Conservation (phyloP, 2,888 invertebrate genomes). For the Acleris holmiana region DNA sequence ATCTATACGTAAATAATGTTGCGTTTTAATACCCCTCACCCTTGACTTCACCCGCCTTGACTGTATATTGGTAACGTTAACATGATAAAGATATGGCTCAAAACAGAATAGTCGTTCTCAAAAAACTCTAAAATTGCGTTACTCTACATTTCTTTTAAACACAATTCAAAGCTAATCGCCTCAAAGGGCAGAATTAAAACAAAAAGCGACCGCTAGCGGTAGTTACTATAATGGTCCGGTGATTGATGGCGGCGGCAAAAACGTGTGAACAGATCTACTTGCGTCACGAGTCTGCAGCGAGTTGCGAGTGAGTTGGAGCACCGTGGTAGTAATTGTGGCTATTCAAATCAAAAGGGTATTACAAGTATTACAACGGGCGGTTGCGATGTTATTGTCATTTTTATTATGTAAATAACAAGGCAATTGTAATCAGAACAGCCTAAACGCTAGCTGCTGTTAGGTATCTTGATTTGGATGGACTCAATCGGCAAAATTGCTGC, state of each 20-base stretch:
- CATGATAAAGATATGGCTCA: not conserved
- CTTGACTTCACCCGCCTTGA: too few species aligned
- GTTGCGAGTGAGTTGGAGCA: constrained; percentile 22
- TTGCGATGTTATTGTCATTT: too few species aligned
- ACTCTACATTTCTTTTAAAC: constrained; percentile 13
- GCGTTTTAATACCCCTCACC: too few species aligned
- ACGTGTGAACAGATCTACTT: constrained; percentile 59
- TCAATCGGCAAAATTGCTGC: not conserved
- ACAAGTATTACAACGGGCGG: too few species aligned
- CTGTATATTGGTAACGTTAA: too few species aligned
- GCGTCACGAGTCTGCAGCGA: constrained; percentile 41
- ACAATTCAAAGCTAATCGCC: constrained; percentile 16
- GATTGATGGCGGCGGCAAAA: constrained; percentile 52
- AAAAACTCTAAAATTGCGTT: constrained; percentile 6
- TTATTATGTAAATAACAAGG: too few species aligned
- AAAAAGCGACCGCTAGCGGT: constrained; percentile 38
- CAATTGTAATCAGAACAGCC: too few species aligned
- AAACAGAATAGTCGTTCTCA: not conserved
- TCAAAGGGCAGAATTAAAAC: constrained; percentile 35
- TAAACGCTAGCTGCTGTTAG: too few species aligned
- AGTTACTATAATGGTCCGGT: constrained; percentile 36
- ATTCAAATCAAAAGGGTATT: not conserved
- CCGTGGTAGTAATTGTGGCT: constrained; percentile 13
- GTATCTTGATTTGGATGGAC: too few species aligned
- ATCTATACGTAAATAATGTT: too few species aligned